Conservation (phyloP, 1,140 invertebrate species). For the Ephestia elutella region DNA sequence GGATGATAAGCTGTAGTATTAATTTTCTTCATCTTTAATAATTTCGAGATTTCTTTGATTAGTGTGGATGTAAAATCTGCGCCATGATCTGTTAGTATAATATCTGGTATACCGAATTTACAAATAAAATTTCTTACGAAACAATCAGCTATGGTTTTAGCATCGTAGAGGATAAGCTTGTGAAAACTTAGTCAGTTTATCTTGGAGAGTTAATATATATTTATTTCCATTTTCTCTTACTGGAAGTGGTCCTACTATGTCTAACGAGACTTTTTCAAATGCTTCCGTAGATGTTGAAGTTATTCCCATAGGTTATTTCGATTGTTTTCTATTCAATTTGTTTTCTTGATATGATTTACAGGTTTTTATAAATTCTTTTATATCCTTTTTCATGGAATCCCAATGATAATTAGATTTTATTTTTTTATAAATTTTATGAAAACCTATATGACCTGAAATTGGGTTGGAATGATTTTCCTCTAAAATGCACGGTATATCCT, state of each 20-base stretch:
- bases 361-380: conserved; percentile 7
- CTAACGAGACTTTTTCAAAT: conserved; percentile 10
- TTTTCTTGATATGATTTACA: conserved; percentile 16
- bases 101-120: conserved; percentile 14
- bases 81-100: conserved; percentile 10
- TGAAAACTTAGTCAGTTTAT: conserved; percentile 14
- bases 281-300: conserved; percentile 12
- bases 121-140: conserved; percentile 15
- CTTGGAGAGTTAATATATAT: conserved; percentile 15
- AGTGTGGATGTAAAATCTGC: conserved; percentile 13
- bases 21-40: conserved; percentile 14
- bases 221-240: conserved; percentile 10
- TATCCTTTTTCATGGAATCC: conserved; percentile 10
- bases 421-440: conserved; percentile 24
- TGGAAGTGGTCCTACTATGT: conserved; percentile 14
- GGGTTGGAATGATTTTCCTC: conserved; percentile 26
- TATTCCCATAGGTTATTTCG: conserved; percentile 12
- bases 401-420: conserved; percentile 36
- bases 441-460: conserved; percentile 32
- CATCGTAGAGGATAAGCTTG: conserved; percentile 11
- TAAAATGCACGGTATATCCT: conserved; percentile 17
- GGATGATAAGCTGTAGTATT: conserved; percentile 15
- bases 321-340: conserved; percentile 5
- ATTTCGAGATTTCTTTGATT: conserved; percentile 14
- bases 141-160: conserved; percentile 13